phyloP scores from a whole-genome alignment of 64 coral and sea anemone genomes.

The Montipora efflorescens region DNA sequence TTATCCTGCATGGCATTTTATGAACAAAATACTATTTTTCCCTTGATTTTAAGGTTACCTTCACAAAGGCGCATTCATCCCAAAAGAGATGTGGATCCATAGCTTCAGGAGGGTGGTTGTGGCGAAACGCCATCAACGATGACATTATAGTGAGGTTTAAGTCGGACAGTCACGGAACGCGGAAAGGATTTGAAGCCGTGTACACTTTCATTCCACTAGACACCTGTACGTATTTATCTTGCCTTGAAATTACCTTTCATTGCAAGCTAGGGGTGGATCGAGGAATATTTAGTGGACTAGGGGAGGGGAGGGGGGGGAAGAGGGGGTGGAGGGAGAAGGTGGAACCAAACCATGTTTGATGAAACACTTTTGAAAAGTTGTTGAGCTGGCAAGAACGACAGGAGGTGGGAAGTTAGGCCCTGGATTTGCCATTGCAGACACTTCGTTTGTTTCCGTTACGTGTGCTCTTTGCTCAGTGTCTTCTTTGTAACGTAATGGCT shows the following conservation, averaged over 20 bases:
- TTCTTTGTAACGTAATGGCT: too few species aligned
- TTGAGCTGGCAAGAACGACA: too few species aligned
- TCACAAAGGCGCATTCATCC: not conserved
- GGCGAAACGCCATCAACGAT: not conserved
- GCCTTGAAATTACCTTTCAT: not conserved
- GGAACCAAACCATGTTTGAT: too few species aligned
- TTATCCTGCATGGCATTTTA: not conserved
- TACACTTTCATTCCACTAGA: not conserved
- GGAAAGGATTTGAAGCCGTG: slow-evolving; percentile 28
- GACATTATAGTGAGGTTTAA: slow-evolving; percentile 19
- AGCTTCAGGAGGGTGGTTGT: not conserved
- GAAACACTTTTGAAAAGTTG: too few species aligned
- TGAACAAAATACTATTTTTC: not conserved
- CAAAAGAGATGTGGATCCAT: slow-evolving; percentile 12
- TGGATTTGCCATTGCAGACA: too few species aligned
- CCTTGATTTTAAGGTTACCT: not conserved
- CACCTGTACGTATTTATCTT: not conserved
- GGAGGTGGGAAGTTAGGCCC: too few species aligned
- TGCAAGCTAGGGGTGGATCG: too few species aligned
- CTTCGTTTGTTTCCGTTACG: too few species aligned
- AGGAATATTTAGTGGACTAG: too few species aligned
- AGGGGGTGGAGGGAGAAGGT: too few species aligned
- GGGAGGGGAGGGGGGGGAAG: too few species aligned
- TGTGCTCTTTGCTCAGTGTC: too few species aligned
- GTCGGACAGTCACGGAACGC: not conserved